A percentile compares a stretch with the other conserved stretches of the same genome.
Conservation (phyloP, 1,140 invertebrate species). For the Drosophila azteca region DNA sequence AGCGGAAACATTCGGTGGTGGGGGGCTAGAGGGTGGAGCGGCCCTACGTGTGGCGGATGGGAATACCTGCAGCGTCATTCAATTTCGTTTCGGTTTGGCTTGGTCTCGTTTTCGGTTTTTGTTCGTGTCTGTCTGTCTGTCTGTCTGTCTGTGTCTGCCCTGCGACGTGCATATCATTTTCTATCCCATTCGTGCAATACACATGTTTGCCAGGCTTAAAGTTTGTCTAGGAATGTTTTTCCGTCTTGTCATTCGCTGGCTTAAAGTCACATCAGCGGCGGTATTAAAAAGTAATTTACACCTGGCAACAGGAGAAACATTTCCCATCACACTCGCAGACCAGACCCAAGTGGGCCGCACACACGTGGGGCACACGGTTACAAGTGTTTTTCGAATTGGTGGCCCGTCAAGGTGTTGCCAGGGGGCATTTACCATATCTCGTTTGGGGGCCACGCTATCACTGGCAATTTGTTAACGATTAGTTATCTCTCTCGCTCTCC, state of each 20-base stretch:
- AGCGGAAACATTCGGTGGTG: conserved; percentile 2
- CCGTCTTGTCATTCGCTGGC: conserved; percentile 39
- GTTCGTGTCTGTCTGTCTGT: conserved; percentile 39
- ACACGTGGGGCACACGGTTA: conserved; percentile 19
- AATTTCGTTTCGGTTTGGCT: conserved; percentile 47
- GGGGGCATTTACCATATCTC: conserved; percentile 52
- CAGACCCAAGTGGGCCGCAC: conserved; percentile 6
- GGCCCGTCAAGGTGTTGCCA: conserved; percentile 45
- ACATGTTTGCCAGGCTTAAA: conserved; percentile 28
- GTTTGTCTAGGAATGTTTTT: conserved; percentile 34
- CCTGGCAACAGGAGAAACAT: conserved; percentile 56
- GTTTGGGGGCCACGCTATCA: conserved; percentile 55
- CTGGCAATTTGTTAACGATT: conserved; percentile 78
- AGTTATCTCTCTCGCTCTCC: conserved; percentile 34
- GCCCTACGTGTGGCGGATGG: conserved; percentile 19
- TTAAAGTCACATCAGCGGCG: conserved; percentile 58
- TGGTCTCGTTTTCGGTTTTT: conserved; percentile 31
- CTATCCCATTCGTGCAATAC: conserved; percentile 12
- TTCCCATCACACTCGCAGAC: conserved; percentile 61
- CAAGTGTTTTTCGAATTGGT: conserved; percentile 35
- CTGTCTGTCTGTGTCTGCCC: conserved; percentile 3
- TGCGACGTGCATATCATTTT: conserved; percentile 55
- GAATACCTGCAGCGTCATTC: conserved; percentile 42
- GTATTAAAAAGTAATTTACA: conserved; percentile 81
- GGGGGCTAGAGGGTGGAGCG: neutral